These are phyloP conservation scores for Bombus soroeensis DNA, from an alignment of 1,140 invertebrate species.

Conservation along the genomic window DNA sequence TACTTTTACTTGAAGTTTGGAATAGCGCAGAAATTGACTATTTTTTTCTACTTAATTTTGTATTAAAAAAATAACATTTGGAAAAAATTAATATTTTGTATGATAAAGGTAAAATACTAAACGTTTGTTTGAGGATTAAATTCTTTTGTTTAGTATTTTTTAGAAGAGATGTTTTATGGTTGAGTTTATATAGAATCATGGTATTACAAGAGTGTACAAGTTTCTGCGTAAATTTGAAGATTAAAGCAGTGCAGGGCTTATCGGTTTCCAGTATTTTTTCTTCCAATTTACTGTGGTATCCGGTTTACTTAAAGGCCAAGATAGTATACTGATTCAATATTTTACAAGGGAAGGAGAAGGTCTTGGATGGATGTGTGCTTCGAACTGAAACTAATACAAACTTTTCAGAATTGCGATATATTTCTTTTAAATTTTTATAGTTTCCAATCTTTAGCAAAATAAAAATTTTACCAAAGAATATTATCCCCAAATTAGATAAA, in stretches of 20 bases:
- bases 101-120: not conserved
- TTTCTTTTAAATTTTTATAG: not conserved
- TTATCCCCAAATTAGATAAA: too few relatives aligned
- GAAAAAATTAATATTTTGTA: not conserved
- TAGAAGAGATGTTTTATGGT: not conserved
- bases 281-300: not conserved
- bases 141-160: not conserved
- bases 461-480: not conserved
- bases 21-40: not conserved
- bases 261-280: conserved; percentile 7
- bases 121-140: not conserved
- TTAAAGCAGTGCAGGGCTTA: not conserved
- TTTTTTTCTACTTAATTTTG: too few relatives aligned
- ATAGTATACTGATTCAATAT: not conserved
- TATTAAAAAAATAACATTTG: not conserved
- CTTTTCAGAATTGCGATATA: not conserved
- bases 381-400: not conserved
- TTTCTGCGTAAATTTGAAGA: not conserved
- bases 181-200: not conserved
- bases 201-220: not conserved
- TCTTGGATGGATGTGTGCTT: not conserved
- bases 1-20: not conserved
- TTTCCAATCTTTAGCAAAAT: not conserved
- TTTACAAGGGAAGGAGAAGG: not conserved
- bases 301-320: not conserved